phyloP scores from a whole-genome alignment of 2,888 invertebrate genomes.

The Miltochrista miniata region DNA sequence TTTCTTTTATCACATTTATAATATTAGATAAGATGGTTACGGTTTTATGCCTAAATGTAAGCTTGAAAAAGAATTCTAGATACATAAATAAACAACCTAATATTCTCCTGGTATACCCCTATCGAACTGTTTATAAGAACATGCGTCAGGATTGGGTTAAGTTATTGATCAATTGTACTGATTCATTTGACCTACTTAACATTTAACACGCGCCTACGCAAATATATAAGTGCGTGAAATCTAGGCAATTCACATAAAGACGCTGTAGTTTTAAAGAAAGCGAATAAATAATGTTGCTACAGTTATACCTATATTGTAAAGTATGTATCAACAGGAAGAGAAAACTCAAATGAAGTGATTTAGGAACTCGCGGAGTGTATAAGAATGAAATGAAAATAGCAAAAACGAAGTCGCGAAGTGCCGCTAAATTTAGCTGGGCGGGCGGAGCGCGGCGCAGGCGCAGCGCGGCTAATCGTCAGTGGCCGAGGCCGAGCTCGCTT shows the following conservation, averaged over 20 bases:
- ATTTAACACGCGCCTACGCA: background rate
- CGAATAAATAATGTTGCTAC: too few species aligned
- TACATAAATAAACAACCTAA: too few species aligned
- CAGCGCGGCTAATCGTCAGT: constrained; percentile 44
- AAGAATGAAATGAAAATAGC: constrained; percentile 82
- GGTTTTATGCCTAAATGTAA: too few species aligned
- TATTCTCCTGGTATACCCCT: too few species aligned
- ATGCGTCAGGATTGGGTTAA: background rate
- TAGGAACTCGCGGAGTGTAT: constrained; percentile 48
- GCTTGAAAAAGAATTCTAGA: too few species aligned
- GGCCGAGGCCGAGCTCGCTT: constrained; percentile 63
- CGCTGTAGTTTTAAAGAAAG: background rate
- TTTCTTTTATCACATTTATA: too few species aligned
- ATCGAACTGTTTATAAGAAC: background rate
- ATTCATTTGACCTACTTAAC: constrained; percentile 17
- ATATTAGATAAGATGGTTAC: too few species aligned
- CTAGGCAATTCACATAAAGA: background rate
- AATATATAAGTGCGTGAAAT: background rate
- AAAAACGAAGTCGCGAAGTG: constrained; percentile 79
- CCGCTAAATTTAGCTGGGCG: constrained; percentile 76
- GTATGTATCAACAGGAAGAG: constrained; percentile 39
- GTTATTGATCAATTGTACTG: constrained; percentile 2
- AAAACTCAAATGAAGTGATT: constrained; percentile 53
- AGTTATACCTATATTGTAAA: background rate
- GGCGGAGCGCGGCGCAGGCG: constrained; percentile 53